A percentile compares a stretch with the other conserved stretches of the same genome.
Evolutionary conservation across 2,797 vertebrate genomes (phyloP).

Genomic region (Leptoclinus maculatus): DNA sequence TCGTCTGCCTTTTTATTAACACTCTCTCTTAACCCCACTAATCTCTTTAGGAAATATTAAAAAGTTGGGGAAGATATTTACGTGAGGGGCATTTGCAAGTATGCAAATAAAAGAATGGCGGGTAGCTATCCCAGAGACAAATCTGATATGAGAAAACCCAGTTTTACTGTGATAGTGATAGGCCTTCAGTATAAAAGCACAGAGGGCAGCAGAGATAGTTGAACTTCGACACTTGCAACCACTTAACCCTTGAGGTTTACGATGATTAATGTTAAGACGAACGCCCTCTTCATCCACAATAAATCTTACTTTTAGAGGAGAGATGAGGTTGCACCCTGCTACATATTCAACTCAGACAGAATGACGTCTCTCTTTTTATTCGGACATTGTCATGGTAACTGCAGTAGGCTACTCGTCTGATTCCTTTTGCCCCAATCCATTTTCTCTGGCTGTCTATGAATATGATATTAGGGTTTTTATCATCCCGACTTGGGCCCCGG

Average conservation of each 20-base stretch:
- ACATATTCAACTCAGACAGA: conserved; percentile 68
- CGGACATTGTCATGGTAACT: conserved; percentile 83
- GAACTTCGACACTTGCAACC: conserved; percentile 44
- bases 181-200: not conserved
- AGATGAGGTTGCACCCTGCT: conserved; percentile 61
- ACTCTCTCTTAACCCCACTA: conserved; percentile 48
- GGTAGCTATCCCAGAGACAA: conserved; percentile 8
- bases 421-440: conserved; percentile 76
- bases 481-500: conserved; percentile 67
- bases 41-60: conserved; percentile 55
- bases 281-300: conserved; percentile 39
- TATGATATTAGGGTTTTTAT: conserved; percentile 82
- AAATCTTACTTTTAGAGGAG: conserved; percentile 53
- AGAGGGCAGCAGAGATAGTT: conserved; percentile 15
- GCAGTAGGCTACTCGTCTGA: conserved; percentile 67
- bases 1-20: conserved; percentile 38
- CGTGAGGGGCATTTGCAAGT: conserved; percentile 26
- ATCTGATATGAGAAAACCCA: not conserved
- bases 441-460: conserved; percentile 80
- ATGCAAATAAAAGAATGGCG: conserved; percentile 4
- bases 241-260: conserved; percentile 42
- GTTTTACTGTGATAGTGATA: conserved; percentile 9
- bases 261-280: conserved; percentile 50
- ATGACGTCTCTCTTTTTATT: conserved; percentile 71
- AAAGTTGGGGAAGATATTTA: conserved; percentile 25